phyloP scores from a whole-genome alignment of 1,140 invertebrate species.

The Drosophila prosaltans region DNA sequence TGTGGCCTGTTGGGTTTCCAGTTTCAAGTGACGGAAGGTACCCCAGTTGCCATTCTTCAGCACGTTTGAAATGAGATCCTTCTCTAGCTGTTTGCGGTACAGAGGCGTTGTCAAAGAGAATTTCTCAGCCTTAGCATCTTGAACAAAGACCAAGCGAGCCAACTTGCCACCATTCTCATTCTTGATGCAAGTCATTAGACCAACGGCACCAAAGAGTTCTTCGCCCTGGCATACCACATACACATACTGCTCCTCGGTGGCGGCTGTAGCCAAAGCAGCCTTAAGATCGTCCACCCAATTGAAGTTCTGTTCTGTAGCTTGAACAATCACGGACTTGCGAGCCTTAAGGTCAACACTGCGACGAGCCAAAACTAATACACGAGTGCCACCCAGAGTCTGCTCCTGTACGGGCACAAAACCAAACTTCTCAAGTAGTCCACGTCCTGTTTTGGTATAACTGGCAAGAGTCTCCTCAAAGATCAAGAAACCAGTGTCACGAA shows the following conservation, averaged over 20 bases:
- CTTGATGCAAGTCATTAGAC: slow-evolving; percentile 94
- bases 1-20: slow-evolving; percentile 86
- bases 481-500: slow-evolving; percentile 90
- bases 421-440: slow-evolving; percentile 80
- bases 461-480: slow-evolving; percentile 89
- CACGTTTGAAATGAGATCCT: slow-evolving; percentile 94
- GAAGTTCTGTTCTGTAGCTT: slow-evolving; percentile 88
- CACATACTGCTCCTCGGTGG: slow-evolving; percentile 86
- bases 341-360: slow-evolving; percentile 80
- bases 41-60: slow-evolving; percentile 92
- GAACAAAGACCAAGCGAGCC: slow-evolving; percentile 89
- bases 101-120: slow-evolving; percentile 85
- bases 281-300: slow-evolving; percentile 93
- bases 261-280: slow-evolving; percentile 85
- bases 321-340: slow-evolving; percentile 61
- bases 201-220: slow-evolving; percentile 90
- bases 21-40: slow-evolving; percentile 90
- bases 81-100: slow-evolving; percentile 87
- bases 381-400: slow-evolving; percentile 85
- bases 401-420: slow-evolving; percentile 83
- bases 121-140: slow-evolving; percentile 86
- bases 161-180: slow-evolving; percentile 91
- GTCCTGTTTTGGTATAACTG: slow-evolving; percentile 84
- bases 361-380: slow-evolving; percentile 86
- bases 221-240: slow-evolving; percentile 89